These are phyloP conservation scores for Archegozetes longisetosus DNA, from an alignment of 1,140 invertebrate species.

Conservation along the genomic window DNA sequence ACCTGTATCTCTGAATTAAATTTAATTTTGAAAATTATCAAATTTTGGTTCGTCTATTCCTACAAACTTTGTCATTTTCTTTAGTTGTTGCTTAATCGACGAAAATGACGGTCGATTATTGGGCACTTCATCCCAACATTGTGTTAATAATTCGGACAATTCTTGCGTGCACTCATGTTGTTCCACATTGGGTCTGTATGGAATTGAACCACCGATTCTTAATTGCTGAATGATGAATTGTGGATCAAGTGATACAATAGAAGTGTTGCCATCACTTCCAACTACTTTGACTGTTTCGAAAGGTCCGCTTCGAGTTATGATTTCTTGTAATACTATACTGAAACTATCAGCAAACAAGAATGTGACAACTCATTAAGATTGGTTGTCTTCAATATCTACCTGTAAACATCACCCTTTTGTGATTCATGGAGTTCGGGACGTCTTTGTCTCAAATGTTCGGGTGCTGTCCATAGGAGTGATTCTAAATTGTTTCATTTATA, in stretches of 20 bases:
- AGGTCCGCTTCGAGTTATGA: conserved; percentile 27
- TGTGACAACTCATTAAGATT: too few relatives aligned
- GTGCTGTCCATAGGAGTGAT: conserved; percentile 67
- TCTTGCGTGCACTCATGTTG: conserved; percentile 13
- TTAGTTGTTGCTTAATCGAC: conserved; percentile 8
- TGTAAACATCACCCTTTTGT: conserved; percentile 79
- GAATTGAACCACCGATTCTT: conserved; percentile 11
- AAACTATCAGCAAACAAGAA: too few relatives aligned
- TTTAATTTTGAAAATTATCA: too few relatives aligned
- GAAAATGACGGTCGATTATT: conserved; percentile 8
- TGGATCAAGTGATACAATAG: conserved; percentile 14
- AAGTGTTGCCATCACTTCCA: conserved; percentile 2
- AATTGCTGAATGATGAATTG: conserved; percentile 15
- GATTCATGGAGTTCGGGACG: conserved; percentile 36
- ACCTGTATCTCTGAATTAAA: too few relatives aligned
- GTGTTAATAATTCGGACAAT: conserved; percentile 11
- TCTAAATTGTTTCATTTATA: conserved; percentile 34
- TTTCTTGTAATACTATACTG: conserved; percentile 78
- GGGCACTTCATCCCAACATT: conserved; percentile 14
- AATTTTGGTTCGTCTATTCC: too few relatives aligned
- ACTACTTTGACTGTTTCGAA: conserved; percentile 17
- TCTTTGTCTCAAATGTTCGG: conserved; percentile 54
- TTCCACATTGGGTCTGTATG: conserved; percentile 17
- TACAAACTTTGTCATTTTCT: conserved; percentile 9
- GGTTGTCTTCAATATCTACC: too few relatives aligned